Evolutionary conservation across 2,113 vertebrate genomes (phyloP).

Genomic region (cat (Felis catus)): F.catus_Fca126_mat1.0 CM031416.1:98640001-98640500

Average conservation of each 20-base stretch:
- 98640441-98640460: constrained; percentile 20
- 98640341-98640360: not conserved
- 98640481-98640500: not conserved
- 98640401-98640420: not conserved
- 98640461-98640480: not conserved
- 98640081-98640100: not conserved
- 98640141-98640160: not conserved
- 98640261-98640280: not conserved
- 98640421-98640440: not conserved
- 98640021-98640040: not conserved
- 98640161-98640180: not conserved
- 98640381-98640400: not conserved
- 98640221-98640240: not conserved
- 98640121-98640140: not conserved
- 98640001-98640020: not conserved
- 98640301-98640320: not conserved
- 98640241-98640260: not conserved
- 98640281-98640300: not conserved
- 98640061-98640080: not conserved
- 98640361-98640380: not conserved
- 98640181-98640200: not conserved
- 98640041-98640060: not conserved
- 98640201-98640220: not conserved
- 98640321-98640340: not conserved
- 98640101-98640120: constrained; percentile 42